Percentiles rank a stretch among this genome's conserved stretches.
Conservation (phyloP, 2,797 vertebrate species). For the Peromyscus melanophrys region DNA sequence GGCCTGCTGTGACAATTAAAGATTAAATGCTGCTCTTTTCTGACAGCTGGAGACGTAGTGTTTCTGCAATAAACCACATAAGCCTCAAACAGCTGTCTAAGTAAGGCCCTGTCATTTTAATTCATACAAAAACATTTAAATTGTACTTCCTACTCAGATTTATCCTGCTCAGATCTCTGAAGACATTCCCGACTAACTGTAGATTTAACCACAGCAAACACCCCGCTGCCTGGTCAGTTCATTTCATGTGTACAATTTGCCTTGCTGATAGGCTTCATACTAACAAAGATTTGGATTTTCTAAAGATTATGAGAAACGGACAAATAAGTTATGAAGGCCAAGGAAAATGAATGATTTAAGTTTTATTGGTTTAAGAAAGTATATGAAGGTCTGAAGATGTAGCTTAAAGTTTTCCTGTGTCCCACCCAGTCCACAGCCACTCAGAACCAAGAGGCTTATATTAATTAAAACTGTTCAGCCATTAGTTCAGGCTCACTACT, state of each 20-base stretch:
- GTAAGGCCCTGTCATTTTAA: background rate
- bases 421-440: too few relatives aligned
- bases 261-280: background rate
- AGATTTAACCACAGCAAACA: background rate
- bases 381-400: background rate
- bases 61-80: background rate
- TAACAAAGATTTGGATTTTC: background rate
- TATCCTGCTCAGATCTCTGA: background rate
- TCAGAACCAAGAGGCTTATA: too few relatives aligned
- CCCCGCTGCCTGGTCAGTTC: background rate
- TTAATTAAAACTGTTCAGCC: too few relatives aligned
- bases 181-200: background rate
- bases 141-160: background rate
- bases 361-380: background rate
- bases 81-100: background rate
- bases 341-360: background rate
- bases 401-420: too few relatives aligned
- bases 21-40: background rate
- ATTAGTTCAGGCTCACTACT: too few relatives aligned
- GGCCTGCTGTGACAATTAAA: background rate
- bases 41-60: background rate
- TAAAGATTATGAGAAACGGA: background rate
- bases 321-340: background rate
- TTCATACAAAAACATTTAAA: background rate
- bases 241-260: background rate